A percentile compares a stretch with the other conserved stretches of the same genome.
Conservation (phyloP, 53 echinoderm and acorn worm species). For the Holothuria leucospilota region DNA sequence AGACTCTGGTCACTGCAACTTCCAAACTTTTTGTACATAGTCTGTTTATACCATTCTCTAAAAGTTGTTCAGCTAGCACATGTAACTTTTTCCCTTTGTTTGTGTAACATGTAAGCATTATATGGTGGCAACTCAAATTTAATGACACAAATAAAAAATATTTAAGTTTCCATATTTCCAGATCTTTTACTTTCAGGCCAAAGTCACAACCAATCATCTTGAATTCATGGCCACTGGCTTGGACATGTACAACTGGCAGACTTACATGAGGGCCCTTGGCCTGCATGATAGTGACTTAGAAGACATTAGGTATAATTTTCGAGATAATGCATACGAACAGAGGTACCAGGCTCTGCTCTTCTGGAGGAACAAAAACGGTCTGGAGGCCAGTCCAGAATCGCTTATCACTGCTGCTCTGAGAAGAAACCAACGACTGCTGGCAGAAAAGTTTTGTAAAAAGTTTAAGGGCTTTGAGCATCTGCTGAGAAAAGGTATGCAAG, state of each 20-base stretch:
- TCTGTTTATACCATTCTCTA: too few relatives aligned
- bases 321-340: not conserved
- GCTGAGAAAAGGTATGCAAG: too few relatives aligned
- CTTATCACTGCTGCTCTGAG: not conserved
- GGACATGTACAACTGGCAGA: not conserved
- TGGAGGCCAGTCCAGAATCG: not conserved
- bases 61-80: too few relatives aligned
- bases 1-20: too few relatives aligned
- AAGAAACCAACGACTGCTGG: not conserved
- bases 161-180: too few relatives aligned
- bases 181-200: too few relatives aligned
- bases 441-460: not conserved
- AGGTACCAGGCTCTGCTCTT: constrained; percentile 6
- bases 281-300: not conserved
- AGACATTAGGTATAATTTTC: not conserved
- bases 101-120: too few relatives aligned
- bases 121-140: too few relatives aligned
- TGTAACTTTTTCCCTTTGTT: too few relatives aligned
- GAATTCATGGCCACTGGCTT: not conserved
- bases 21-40: too few relatives aligned
- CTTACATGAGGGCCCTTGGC: not conserved
- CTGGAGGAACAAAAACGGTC: constrained; percentile 2
- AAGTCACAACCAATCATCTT: too few relatives aligned
- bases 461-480: not conserved
- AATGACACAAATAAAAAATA: too few relatives aligned